Evolutionary conservation across 2,888 invertebrate genomes (phyloP), one percentile per base, ranked within the genome.

Genomic region (Spatulosminthurus flaviceps): DNA sequence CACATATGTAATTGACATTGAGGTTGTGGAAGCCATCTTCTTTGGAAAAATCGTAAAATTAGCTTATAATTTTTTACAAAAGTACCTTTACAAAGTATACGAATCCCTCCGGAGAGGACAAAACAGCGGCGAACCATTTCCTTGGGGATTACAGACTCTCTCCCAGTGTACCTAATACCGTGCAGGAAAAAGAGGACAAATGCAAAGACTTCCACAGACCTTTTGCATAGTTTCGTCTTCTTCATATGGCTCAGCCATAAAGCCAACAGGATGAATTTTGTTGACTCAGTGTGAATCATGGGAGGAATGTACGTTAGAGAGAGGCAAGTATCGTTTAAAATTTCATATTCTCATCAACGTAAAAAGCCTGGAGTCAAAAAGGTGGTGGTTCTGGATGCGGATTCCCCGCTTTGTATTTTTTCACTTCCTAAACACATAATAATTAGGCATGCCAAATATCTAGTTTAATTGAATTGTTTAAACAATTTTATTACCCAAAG

Each of bases 301-400:
- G 42, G 11, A 51, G 5, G 72, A 22, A 21, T 51, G 42, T 41
- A 71, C n/a, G 22, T 21, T 22, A 42, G 11, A 43, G 51, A 42
- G 11, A 43, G 51, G 41, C 11, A 19, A 71, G 24, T 24, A 9
- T 16, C 26, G 34, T 78, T 78, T 34, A 78, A 78, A 78, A 61
- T 78, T 78, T 78, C 71, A 78, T 78, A 78, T 78, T 78, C 64
- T 78, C 78, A 78, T 78, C 71, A 51, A 28, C 34, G 78, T 77
- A 78, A 78, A 78, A 78, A 78, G 78, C 78, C 78, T 78, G 71
- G 72, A 78, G 78, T 78, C 71, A 78, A 78, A 41, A 24, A 64
- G 64, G 19, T 26, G 29, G 70, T 29, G 41, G 41, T 24, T 16
- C 11, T 0, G 28, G 34, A 64, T 66, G 70, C 5, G 72, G 22